phyloP scores from a whole-genome alignment of 37 sponge, comb jelly and placozoan genomes.

The Spongilla lacustris region DNA sequence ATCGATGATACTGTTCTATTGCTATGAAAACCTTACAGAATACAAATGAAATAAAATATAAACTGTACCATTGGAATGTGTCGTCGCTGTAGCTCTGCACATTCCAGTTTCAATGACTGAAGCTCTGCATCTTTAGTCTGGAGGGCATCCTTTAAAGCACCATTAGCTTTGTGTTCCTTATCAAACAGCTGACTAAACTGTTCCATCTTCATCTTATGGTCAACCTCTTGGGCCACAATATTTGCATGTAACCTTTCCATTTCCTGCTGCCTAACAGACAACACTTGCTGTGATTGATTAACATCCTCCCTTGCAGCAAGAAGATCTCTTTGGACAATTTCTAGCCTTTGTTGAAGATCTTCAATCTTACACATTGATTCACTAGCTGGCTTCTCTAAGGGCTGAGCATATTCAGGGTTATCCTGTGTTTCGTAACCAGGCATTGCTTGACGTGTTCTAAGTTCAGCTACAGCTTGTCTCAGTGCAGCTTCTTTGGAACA shows the following conservation, averaged over 20 bases:
- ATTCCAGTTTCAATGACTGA: background rate
- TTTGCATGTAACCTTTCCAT: background rate
- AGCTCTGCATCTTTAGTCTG: slow-evolving; percentile 6
- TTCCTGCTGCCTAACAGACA: background rate
- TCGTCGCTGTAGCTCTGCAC: background rate
- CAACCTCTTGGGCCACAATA: background rate
- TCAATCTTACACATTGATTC: background rate
- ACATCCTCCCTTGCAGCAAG: background rate
- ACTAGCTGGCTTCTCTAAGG: background rate
- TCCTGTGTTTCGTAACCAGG: background rate
- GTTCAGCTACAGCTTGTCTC: background rate
- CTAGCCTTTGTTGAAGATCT: background rate
- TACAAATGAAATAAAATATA: background rate
- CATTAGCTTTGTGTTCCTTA: background rate
- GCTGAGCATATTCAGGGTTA: background rate
- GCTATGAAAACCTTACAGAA: too few relatives aligned
- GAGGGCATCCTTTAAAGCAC: background rate
- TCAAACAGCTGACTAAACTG: background rate
- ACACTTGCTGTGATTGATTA: background rate
- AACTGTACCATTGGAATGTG: background rate
- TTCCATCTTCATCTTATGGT: background rate
- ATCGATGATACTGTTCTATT: too few relatives aligned
- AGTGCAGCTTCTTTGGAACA: background rate
- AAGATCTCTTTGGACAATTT: background rate
- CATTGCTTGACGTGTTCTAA: background rate